Evolutionary conservation across 2,113 vertebrate genomes (phyloP), one percentile per base, ranked within the genome.

Genomic region (Calypte anna): DNA sequence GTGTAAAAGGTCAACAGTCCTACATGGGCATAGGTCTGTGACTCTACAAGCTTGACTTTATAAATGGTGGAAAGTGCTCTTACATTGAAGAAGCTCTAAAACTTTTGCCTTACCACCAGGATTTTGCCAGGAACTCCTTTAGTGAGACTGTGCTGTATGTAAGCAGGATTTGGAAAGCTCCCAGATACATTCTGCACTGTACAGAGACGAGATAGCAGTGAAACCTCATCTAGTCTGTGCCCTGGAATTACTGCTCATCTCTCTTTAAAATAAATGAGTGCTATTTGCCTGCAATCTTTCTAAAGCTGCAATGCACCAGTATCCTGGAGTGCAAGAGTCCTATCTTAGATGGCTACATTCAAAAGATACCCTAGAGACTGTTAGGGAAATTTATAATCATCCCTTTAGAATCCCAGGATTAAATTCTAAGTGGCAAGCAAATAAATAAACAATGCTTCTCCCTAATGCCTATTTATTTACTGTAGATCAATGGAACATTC

Each of bases 371-470:
- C 86, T 57, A 91, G 91, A 88, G 93, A 97, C 90, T 77, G 55
- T 88, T 86, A 75, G 80, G 74, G 46, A 91, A 93, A 96, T 96
- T 96, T 96, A 88, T 88, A 96, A 96, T 94, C 69, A 61, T 70
- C 82, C 86, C 64, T 89, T 95, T 92, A 87, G 82, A 77, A 92
- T 90, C 85, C 58, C 43, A 79, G 81, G 85, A 96, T 96, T 95
- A 94, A 91, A 93, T 93, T 94, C 75, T 77, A 96, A 97, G 80
- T 80, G 77, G 78, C 91, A 94, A 93, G 91, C 74, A 95, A 91
- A 95, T 95, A 94, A 96, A 95, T 93, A 90, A 96, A 84, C 91
- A 93, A 64, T 96, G 82, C 90, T 90, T 97, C 90, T 86, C 82
- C 88, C 91, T 94, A 93, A 90, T 95, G 93, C 66, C 91, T 88